Base-by-base conservation (phyloP, 2,888 invertebrate species). In the Campopleginae sp. region DNA sequence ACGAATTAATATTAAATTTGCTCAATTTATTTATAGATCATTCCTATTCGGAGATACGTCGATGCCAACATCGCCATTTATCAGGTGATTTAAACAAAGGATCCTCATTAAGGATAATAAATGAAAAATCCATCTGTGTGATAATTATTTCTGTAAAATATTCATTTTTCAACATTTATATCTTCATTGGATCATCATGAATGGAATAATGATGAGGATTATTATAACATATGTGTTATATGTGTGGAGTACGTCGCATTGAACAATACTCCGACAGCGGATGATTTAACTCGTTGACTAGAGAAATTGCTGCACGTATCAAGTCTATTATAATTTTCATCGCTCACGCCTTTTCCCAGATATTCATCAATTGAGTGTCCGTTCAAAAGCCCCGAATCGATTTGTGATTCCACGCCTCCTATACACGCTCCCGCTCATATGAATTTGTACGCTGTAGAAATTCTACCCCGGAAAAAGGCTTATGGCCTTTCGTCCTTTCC, bases 271-370 rank as follows among this genome's bases (percentile, higher is more conserved):
- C 46, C 58, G 51, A n/a, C 33, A 58, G 38, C 46, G 68, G 68
- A 75, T 61, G 61, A 65, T 61, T 78, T 68, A 84, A 51, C 38
- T 51, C 51, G 51, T 4, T n/a, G 61, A 23, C 61, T 63, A 63
- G 31, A 51, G 58, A 72, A 61, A 76, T 80, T 63, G 61, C 19
- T 76, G 33, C 54, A 71, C 58, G 68, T 68, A 79, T 58, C 72
- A 80, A 80, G 58, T 80, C 77, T 80, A 80, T 84, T 84, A 84
- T 84, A 84, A 80, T 84, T 80, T 84, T 70, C 75, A 72, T 66
- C 72, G 31, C 19, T 74, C 77, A 74, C 51, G 72, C 77, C 58
- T 84, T 80, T 77, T 66, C 66, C 46, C 71, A 27, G 44, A 44
- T 46, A 58, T 58, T 61, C 44, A 61, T 76, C 68, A 61, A 75